Conservation (phyloP, 2,113 vertebrate genomes). For the Cariama cristata region DNA sequence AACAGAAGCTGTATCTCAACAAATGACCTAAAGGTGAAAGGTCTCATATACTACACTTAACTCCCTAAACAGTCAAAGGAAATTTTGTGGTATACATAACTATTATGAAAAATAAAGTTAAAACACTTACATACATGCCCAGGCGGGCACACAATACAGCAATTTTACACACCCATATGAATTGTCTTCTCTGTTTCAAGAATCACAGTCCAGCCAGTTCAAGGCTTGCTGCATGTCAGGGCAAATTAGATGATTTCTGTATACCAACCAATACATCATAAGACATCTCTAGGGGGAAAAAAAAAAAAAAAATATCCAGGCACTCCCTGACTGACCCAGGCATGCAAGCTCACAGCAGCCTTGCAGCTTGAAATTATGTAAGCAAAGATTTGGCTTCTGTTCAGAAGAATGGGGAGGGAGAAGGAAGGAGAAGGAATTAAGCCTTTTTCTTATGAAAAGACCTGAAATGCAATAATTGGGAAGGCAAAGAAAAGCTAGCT, state of each 20-base stretch:
- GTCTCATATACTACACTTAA: neutral
- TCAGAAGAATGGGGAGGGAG: neutral
- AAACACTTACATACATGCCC: neutral
- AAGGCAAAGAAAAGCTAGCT: constrained; percentile 12
- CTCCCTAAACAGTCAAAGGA: neutral
- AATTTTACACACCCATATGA: neutral
- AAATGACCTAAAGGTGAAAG: constrained; percentile 12
- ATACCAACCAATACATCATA: neutral
- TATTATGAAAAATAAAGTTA: neutral
- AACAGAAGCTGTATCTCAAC: neutral
- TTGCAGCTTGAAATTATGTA: neutral
- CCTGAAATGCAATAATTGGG: neutral
- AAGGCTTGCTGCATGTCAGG: neutral
- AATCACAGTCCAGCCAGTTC: neutral
- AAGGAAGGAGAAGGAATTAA: neutral
- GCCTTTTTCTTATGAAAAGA: neutral
- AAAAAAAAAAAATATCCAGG: neutral
- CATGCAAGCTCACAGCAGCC: neutral
- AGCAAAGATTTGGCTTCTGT: constrained; percentile 6
- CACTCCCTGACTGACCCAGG: neutral
- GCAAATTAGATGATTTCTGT: neutral
- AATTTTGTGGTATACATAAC: neutral
- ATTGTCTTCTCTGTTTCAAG: neutral
- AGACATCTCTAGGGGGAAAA: neutral
- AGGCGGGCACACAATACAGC: neutral